phyloP scores from a whole-genome alignment of 2,888 invertebrate genomes.

The Trichacis sp. region DNA sequence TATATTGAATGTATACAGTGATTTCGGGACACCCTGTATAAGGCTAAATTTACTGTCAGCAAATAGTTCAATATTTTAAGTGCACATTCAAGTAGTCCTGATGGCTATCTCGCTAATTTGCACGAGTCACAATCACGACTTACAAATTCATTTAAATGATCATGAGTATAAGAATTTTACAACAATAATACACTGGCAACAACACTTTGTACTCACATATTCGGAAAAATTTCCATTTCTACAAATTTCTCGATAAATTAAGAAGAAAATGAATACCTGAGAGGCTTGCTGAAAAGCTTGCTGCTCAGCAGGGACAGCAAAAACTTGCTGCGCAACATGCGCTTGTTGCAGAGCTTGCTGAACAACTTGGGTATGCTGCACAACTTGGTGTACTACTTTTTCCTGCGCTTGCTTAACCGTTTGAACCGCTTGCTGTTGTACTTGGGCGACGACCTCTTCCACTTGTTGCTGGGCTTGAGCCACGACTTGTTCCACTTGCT shows the following conservation, averaged over 20 bases:
- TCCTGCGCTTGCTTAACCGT: slow-evolving; percentile 66
- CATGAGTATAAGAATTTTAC: too few relatives aligned
- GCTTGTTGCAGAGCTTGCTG: slow-evolving; percentile 66
- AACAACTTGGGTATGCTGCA: slow-evolving; percentile 66
- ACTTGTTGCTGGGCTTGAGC: slow-evolving; percentile 67
- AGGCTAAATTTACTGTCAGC: too few relatives aligned
- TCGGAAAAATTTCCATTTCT: too few relatives aligned
- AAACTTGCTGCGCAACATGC: slow-evolving; percentile 64
- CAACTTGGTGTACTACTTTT: slow-evolving; percentile 65
- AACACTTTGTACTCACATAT: too few relatives aligned
- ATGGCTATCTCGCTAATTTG: too few relatives aligned
- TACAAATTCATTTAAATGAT: too few relatives aligned
- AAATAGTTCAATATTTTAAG: too few relatives aligned
- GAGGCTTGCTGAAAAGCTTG: slow-evolving; percentile 64
- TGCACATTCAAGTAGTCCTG: too few relatives aligned
- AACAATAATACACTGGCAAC: too few relatives aligned
- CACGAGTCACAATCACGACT: too few relatives aligned
- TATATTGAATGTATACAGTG: too few relatives aligned
- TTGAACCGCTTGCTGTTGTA: slow-evolving; percentile 65
- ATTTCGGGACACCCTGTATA: too few relatives aligned
- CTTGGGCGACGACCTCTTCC: slow-evolving; percentile 66
- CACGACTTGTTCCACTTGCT: slow-evolving; percentile 64
- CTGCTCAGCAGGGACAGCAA: slow-evolving; percentile 54
- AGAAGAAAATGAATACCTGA: slow-evolving; percentile 50
- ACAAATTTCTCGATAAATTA: neutral